Evolutionary conservation across 2,888 invertebrate genomes (phyloP), one percentile per base, ranked within the genome.

Genomic region (Andrena bucephala): DNA sequence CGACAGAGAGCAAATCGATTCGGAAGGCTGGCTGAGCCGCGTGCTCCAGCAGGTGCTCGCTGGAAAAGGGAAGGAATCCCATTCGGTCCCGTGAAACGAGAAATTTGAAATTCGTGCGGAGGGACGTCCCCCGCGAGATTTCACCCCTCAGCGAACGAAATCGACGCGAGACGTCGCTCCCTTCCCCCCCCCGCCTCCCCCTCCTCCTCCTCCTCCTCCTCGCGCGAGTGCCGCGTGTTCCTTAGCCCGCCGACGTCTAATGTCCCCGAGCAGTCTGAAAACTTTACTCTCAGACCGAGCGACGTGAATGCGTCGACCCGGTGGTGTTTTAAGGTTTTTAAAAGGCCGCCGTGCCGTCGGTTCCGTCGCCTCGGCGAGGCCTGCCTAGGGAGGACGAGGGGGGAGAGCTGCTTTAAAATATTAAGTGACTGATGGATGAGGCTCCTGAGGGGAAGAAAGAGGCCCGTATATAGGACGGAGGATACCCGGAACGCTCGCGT

Each of bases 361-460:
- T 59, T 69, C 73, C 71, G 36, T 62, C 48, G 60, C 20, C 68
- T 20, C 63, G 48, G 33, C 79, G 81, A 75, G 77, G 13, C 20
- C 10, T 10, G 85, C 62, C 42, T 76, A 70, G 52, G 83, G 81
- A 66, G 81, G 74, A 60, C 69, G 84, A 81, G 88, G 86, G 88
- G 87, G 81, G 87, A 86, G 86, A 81, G 90, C 84, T 89, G 89
- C 91, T 91, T 92, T 93, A 92, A 93, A 93, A 93, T 93, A 93
- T 93, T 93, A 92, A 93, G 93, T 93, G 93, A 92, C 93, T 93
- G 93, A 93, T 93, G 93, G 93, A 93, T 93, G 93, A 91, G 92
- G 83, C 91, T 93, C 91, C 90, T 87, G 89, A 89, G 92, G 90
- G 87, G 85, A 78, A 85, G 87, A 81, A 83, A 78, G 78, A 80